These are phyloP conservation scores for Columbina picui DNA, from an alignment of 2,113 vertebrate species.

Conservation along the genomic window DNA sequence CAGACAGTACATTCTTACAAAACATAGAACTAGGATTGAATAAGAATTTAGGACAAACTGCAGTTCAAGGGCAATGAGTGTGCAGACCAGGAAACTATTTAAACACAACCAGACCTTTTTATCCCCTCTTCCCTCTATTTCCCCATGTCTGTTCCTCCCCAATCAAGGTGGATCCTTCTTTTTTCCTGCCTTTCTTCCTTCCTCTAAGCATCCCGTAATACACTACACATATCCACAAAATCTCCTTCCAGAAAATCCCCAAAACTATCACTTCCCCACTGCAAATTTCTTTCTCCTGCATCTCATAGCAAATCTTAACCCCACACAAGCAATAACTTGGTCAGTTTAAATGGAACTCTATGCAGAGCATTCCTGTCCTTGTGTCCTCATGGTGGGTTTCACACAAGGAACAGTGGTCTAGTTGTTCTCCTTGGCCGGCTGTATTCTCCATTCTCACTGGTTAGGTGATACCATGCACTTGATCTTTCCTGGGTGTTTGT, in stretches of 20 bases:
- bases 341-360: background rate
- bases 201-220: background rate
- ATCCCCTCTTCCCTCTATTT: background rate
- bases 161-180: background rate
- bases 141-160: background rate
- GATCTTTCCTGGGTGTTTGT: background rate
- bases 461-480: background rate
- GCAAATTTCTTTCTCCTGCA: background rate
- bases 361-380: background rate
- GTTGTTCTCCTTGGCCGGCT: background rate
- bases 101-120: background rate
- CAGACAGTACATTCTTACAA: background rate
- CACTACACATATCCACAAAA: background rate
- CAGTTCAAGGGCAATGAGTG: background rate
- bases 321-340: background rate
- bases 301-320: background rate
- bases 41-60: background rate
- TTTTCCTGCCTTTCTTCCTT: background rate
- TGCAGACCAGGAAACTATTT: background rate
- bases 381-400: background rate
- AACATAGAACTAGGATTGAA: background rate
- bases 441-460: background rate
- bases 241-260: background rate
- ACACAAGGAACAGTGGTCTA: background rate
- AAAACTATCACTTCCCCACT: background rate